These are phyloP conservation scores for Ibycter americanus DNA, from an alignment of 2,797 vertebrate species.

Conservation along the genomic window DNA sequence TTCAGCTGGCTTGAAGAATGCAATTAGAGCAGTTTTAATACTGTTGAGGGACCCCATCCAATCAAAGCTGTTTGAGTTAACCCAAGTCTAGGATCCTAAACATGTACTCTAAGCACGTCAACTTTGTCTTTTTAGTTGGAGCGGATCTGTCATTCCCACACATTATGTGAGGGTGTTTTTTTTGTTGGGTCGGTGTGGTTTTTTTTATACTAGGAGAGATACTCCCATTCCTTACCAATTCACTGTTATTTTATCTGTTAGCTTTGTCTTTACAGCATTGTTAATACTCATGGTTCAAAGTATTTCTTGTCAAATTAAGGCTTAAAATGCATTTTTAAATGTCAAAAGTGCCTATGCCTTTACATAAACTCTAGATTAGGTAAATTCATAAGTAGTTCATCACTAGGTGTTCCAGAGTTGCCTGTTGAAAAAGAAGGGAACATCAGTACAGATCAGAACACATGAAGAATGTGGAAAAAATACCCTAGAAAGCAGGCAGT, in stretches of 20 bases:
- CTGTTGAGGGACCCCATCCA: constrained; percentile 78
- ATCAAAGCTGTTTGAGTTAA: constrained; percentile 70
- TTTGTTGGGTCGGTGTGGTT: neutral
- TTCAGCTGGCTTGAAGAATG: constrained; percentile 86
- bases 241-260: constrained; percentile 1
- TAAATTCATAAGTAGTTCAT: neutral
- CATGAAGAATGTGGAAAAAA: neutral
- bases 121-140: constrained; percentile 20
- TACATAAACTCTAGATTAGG: neutral
- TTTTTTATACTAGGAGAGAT: neutral
- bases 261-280: neutral
- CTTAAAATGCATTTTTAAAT: constrained; percentile 32
- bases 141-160: neutral
- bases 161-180: neutral
- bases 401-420: neutral
- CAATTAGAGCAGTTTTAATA: constrained; percentile 83
- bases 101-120: constrained; percentile 8
- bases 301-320: constrained; percentile 45
- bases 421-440: neutral
- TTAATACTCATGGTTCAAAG: constrained; percentile 44
- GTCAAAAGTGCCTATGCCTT: neutral
- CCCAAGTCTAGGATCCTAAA: constrained; percentile 71
- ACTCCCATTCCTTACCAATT: neutral
- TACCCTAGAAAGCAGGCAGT: neutral
- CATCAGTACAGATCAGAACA: neutral